phyloP scores from a whole-genome alignment of 2,888 invertebrate genomes.

The Watsonalla binaria region DNA sequence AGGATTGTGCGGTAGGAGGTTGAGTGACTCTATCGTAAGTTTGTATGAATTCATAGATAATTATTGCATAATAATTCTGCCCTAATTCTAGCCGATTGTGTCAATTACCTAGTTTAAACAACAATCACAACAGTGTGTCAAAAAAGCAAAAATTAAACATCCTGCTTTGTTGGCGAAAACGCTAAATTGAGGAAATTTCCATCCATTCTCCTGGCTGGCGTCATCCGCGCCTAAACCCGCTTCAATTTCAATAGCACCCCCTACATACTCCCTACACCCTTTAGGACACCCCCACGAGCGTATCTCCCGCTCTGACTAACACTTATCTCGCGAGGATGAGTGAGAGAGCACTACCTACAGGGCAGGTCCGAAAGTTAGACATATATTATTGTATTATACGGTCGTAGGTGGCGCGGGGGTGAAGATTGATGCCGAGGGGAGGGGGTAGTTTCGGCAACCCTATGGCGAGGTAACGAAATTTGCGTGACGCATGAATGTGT shows the following conservation, averaged over 20 bases:
- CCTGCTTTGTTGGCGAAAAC: conserved; percentile 77
- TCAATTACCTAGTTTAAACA: conserved; percentile 11
- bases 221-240: conserved; percentile 79
- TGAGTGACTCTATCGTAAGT: too few relatives aligned
- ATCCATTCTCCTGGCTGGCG: conserved; percentile 78
- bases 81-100: not conserved
- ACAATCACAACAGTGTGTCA: conserved; percentile 53
- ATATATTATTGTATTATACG: conserved; percentile 78
- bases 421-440: conserved; percentile 70
- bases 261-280: conserved; percentile 76
- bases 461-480: conserved; percentile 73
- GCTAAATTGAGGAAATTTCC: conserved; percentile 79
- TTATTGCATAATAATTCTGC: too few relatives aligned
- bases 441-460: conserved; percentile 76
- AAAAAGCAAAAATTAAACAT: conserved; percentile 76
- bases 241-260: conserved; percentile 78
- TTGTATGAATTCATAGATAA: too few relatives aligned
- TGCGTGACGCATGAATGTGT: conserved; percentile 64
- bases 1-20: too few relatives aligned
- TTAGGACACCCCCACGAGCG: conserved; percentile 71
- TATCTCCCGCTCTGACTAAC: conserved; percentile 38
- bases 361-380: conserved; percentile 78
- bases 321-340: conserved; percentile 26
- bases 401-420: conserved; percentile 73
- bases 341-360: conserved; percentile 61